Evolutionary conservation across 2,888 invertebrate genomes (phyloP).

Genomic region (Caenorhabditis sp.): DNA sequence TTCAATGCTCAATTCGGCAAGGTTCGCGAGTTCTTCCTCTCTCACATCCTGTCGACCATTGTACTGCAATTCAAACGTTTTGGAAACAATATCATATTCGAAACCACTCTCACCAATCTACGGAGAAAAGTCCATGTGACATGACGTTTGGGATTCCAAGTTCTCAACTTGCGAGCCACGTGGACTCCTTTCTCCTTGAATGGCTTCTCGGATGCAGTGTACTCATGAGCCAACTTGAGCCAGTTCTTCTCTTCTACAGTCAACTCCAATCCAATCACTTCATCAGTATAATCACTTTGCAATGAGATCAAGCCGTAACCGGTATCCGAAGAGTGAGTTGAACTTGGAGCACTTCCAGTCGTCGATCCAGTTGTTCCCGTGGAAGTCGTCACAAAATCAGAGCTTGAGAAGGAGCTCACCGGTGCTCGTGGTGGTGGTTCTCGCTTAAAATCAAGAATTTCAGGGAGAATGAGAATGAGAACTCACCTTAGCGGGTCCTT

Average conservation of each 20-base stretch:
- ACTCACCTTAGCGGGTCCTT: slow-evolving; percentile 1
- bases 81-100: neutral
- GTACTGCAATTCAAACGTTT: slow-evolving; percentile 25
- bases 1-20: slow-evolving; percentile 14
- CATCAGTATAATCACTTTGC: slow-evolving; percentile 19
- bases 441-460: neutral
- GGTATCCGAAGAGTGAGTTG: slow-evolving; percentile 36
- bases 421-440: slow-evolving; percentile 19
- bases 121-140: slow-evolving; percentile 50
- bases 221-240: slow-evolving; percentile 42
- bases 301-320: slow-evolving; percentile 41
- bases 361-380: neutral
- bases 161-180: slow-evolving; percentile 42
- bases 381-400: slow-evolving; percentile 4
- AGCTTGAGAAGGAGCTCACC: neutral
- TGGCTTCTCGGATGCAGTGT: slow-evolving; percentile 45
- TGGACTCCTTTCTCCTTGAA: slow-evolving; percentile 44
- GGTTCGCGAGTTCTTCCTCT: slow-evolving; percentile 13
- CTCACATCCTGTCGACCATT: slow-evolving; percentile 54
- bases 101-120: slow-evolving; percentile 30
- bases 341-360: slow-evolving; percentile 12
- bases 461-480: neutral
- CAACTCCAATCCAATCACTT: slow-evolving; percentile 23
- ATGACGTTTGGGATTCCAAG: slow-evolving; percentile 38
- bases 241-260: slow-evolving; percentile 37